Base-by-base conservation (phyloP, 2,113 vertebrate genomes). In the Pollachius pollachius region DNA sequence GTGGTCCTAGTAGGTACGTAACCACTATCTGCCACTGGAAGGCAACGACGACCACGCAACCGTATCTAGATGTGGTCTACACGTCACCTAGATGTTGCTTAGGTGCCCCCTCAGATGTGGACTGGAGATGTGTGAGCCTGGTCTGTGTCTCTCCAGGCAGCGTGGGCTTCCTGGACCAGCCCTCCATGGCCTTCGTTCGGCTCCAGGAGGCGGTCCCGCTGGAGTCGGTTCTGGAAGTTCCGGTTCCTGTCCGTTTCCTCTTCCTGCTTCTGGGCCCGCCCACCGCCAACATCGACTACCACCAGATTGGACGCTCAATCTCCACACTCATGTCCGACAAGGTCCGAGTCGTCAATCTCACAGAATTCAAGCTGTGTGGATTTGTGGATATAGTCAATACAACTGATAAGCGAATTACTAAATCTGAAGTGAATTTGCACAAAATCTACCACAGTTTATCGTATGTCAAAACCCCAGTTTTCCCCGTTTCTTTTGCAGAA, bases 301-400 rank as follows among this genome's bases (percentile, higher is more conserved):
- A 97, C 0, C 94, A 97, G 90, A 97, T 97, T 0, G 96, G 96
- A 25, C 94, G 95, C 64, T 96, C 95, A 77, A 96, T 98, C 84
- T 95, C 95, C 68, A 96, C 95, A 0, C 94, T 98, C 69, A 97
- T 98, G 95, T 97, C 95, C 0, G 95, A 98, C 91, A 95, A 97
- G 93, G 97, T 96, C 66, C 71, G 87, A 15, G 54, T 12, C 30
- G 30, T 6, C 30, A 7, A 34, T 34, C 30, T 34, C 30, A 5
- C 30, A 34, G 30, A 34, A 34, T 34, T 34, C 30, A 34, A 34
- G 41, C 41, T 12, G 41, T 12, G 41, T 48, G 9, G 12, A 2
- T 48, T 9, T 48, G 41, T 9, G 41, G 2, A 9, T 7, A 48
- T 48, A 13, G 41, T 48, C 41, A 13, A 48, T 34, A 34, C 30